Percentiles rank a stretch among this genome's conserved stretches.
Conservation (phyloP, 2,113 vertebrate species). For the Heterotilapia buettikoferi region DNA sequence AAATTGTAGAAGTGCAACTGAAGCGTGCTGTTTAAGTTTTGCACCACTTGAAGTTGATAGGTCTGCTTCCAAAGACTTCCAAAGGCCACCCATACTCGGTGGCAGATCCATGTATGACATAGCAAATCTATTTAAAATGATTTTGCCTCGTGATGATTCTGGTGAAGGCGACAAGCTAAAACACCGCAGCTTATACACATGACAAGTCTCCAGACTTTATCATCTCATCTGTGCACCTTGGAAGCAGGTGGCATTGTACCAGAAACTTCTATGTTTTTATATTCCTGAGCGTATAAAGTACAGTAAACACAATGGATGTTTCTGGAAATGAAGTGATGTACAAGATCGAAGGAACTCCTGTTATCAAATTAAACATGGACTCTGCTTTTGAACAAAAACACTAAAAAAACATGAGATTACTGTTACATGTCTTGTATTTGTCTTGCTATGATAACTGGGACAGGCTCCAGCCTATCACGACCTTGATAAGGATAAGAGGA, state of each 20-base stretch:
- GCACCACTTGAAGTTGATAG: neutral
- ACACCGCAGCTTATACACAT: fast-evolving
- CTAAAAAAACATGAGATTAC: neutral
- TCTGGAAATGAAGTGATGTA: neutral
- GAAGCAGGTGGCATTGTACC: neutral
- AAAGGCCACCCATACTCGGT: neutral
- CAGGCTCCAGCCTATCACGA: neutral
- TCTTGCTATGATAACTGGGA: neutral
- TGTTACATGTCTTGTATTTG: neutral
- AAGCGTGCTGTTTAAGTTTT: neutral
- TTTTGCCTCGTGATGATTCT: neutral
- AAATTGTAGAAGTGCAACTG: fast-evolving
- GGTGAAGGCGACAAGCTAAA: neutral
- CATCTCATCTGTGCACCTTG: neutral
- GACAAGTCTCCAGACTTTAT: neutral
- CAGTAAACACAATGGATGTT: neutral
- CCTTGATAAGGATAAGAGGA: neutral
- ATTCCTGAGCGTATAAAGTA: neutral
- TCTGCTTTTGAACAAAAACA: neutral
- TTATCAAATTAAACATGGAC: neutral
- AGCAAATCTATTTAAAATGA: neutral
- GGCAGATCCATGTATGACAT: fast-evolving
- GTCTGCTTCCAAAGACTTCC: neutral
- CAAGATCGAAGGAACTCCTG: neutral
- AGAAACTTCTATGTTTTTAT: neutral